phyloP scores from a whole-genome alignment of 2,888 invertebrate species.

The Dusona sp. region DNA sequence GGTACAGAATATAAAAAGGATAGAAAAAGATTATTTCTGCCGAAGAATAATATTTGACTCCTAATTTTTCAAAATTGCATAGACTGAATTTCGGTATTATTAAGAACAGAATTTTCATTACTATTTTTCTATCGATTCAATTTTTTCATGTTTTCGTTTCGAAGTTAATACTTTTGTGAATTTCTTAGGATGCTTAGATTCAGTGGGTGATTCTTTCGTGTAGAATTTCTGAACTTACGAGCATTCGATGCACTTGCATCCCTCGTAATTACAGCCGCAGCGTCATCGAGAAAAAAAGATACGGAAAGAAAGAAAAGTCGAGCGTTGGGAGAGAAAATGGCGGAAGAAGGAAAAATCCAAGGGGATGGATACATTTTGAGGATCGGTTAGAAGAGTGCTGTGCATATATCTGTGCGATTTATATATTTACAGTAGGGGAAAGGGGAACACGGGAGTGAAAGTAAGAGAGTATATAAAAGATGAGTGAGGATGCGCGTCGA shows the following conservation, averaged over 20 bases:
- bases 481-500: conserved; percentile 21
- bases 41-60: background rate
- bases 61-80: background rate
- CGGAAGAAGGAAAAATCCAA: conserved; percentile 26
- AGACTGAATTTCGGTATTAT: too few species aligned
- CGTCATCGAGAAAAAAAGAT: conserved; percentile 72
- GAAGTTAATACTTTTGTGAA: background rate
- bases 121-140: too few species aligned
- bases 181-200: background rate
- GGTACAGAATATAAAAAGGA: conserved; percentile 11
- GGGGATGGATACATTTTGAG: conserved; percentile 33
- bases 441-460: conserved; percentile 26
- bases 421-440: conserved; percentile 32
- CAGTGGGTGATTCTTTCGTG: background rate
- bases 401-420: conserved; percentile 9
- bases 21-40: background rate
- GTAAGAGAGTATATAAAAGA: conserved; percentile 7
- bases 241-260: conserved; percentile 81
- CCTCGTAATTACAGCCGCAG: conserved; percentile 83
- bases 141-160: background rate
- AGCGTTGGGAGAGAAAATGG: conserved; percentile 16
- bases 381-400: background rate
- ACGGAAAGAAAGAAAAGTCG: conserved; percentile 31
- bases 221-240: conserved; percentile 18
- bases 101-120: too few species aligned